Percentiles rank a stretch among this genome's conserved stretches.
Evolutionary conservation across 2,797 vertebrate genomes (phyloP).

Genomic region (Pseudochaenichthys georgianus): DNA sequence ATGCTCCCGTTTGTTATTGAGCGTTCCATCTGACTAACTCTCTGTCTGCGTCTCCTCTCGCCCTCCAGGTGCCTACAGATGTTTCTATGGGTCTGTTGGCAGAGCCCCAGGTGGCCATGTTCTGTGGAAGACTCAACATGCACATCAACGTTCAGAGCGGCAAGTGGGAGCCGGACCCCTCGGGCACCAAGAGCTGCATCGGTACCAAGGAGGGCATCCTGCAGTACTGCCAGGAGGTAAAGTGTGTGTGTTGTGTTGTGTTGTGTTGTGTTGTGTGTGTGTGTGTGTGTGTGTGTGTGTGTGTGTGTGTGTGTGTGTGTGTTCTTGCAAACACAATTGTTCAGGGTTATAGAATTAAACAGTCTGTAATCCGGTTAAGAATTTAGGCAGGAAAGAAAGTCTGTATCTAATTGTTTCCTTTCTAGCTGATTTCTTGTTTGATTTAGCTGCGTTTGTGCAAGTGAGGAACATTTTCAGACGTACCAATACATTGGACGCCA

Average conservation of each 20-base stretch:
- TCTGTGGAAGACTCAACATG: slow-evolving; percentile 98
- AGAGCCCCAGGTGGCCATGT: slow-evolving; percentile 98
- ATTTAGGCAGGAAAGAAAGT: no score
- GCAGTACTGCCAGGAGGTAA: slow-evolving; percentile 96
- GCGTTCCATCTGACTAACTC: slow-evolving; percentile 48
- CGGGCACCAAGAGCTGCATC: slow-evolving; percentile 93
- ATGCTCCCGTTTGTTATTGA: not conserved
- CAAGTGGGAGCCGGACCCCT: slow-evolving; percentile 95
- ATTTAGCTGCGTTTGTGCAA: not conserved
- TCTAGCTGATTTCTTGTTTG: not conserved
- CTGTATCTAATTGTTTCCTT: not conserved
- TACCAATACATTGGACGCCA: not conserved
- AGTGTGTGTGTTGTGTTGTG: not conserved
- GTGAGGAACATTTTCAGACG: not conserved
- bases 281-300: no score
- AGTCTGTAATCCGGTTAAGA: no score
- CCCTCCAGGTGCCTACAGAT: slow-evolving; percentile 82
- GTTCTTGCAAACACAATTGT: not conserved
- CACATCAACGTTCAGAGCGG: slow-evolving; percentile 98
- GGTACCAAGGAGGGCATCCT: slow-evolving; percentile 94
- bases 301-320: no score
- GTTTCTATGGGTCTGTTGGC: slow-evolving; percentile 87
- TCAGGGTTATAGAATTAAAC: no score
- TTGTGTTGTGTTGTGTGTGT: no score
- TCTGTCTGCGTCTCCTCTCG: not conserved